These are phyloP conservation scores for Tetragonisca angustula DNA, from an alignment of 2,888 invertebrate genomes.

Conservation along the genomic window DNA sequence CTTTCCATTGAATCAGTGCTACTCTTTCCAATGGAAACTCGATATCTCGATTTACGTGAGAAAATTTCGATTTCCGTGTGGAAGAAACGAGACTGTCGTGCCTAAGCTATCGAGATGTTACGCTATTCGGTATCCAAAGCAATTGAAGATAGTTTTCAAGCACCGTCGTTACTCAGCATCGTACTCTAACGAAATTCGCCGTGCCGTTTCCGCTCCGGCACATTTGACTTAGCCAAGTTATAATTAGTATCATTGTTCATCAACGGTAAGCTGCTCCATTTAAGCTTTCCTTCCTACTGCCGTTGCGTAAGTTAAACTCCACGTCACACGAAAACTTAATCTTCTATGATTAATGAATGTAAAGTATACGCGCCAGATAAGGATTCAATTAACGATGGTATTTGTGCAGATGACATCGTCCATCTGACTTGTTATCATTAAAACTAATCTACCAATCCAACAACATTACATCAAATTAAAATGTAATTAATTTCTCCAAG, in stretches of 20 bases:
- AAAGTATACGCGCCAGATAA: conserved; percentile 8
- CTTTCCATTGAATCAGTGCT: no score
- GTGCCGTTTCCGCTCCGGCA: background rate
- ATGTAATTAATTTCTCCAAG: background rate
- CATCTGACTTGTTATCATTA: background rate
- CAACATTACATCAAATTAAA: background rate
- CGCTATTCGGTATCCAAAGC: background rate
- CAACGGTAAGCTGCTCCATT: conserved; percentile 23
- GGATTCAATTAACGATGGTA: background rate
- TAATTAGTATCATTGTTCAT: conserved; percentile 33
- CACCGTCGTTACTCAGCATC: background rate
- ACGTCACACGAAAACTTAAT: conserved; percentile 18
- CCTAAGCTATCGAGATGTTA: background rate
- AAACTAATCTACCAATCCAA: background rate
- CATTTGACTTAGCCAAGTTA: conserved; percentile 16
- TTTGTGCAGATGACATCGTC: background rate
- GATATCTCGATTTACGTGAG: background rate
- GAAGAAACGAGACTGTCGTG: background rate
- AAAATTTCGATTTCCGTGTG: background rate
- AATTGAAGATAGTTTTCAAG: background rate
- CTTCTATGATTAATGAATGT: conserved; percentile 23
- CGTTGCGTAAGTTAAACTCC: conserved; percentile 25
- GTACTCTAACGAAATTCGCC: background rate
- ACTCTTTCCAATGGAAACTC: background rate
- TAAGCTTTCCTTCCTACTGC: conserved; percentile 20